Conservation (phyloP, 2,113 vertebrate genomes). For the Geothlypis trichas region DNA sequence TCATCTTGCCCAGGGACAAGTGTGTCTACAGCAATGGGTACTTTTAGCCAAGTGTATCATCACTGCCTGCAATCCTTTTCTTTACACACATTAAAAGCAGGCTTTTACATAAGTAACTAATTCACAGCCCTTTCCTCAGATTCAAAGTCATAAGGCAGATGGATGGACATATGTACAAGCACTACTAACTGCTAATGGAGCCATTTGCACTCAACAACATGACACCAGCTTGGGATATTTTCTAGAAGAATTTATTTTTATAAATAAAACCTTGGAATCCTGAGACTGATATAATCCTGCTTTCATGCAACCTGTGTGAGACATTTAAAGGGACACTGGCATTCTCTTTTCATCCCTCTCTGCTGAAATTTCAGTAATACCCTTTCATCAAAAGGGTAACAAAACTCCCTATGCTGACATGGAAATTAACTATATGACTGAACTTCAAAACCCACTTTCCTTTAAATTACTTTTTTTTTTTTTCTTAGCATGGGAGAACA, state of each 20-base stretch:
- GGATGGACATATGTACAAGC: conserved; percentile 16
- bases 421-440: background rate
- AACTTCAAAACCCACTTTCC: background rate
- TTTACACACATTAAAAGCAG: background rate
- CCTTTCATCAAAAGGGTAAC: background rate
- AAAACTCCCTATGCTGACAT: background rate
- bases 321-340: background rate
- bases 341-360: background rate
- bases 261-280: conserved; percentile 28
- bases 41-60: background rate
- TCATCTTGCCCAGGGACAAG: background rate
- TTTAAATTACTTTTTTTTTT: background rate
- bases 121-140: background rate
- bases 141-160: conserved; percentile 27
- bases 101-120: background rate
- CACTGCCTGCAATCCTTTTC: background rate
- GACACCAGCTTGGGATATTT: background rate
- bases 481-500: background rate
- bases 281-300: background rate
- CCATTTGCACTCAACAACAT: conserved; percentile 11
- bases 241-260: conserved; percentile 37
- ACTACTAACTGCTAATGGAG: conserved; percentile 12
- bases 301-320: background rate
- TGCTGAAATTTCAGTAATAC: background rate
- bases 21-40: background rate